phyloP scores from a whole-genome alignment of 2,888 invertebrate species.

The Macaria notata region DNA sequence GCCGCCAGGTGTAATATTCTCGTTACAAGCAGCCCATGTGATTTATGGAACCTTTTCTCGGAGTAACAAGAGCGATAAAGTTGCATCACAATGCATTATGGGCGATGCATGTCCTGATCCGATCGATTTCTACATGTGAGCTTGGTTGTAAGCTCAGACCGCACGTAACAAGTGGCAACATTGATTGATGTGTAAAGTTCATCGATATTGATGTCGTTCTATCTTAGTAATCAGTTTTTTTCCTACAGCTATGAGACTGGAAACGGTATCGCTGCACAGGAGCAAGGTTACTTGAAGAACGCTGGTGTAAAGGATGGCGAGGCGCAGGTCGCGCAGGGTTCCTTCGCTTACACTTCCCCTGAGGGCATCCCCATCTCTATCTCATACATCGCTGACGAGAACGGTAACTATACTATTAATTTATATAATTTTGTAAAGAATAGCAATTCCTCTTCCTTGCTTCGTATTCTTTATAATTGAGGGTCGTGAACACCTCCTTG shows the following conservation, averaged over 20 bases:
- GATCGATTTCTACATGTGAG: neutral
- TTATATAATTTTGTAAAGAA: too few species aligned
- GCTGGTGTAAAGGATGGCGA: slow-evolving; percentile 85
- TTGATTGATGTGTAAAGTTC: slow-evolving; percentile 32
- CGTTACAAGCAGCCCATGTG: slow-evolving; percentile 37
- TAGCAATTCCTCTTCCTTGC: too few species aligned
- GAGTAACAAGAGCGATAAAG: slow-evolving; percentile 28
- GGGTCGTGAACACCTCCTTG: too few species aligned
- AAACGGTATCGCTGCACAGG: slow-evolving; percentile 87
- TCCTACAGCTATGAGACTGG: slow-evolving; percentile 86
- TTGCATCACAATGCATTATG: slow-evolving; percentile 25
- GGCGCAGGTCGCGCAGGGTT: slow-evolving; percentile 86
- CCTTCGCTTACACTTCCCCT: slow-evolving; percentile 87
- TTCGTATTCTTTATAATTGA: too few species aligned
- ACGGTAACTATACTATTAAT: slow-evolving; percentile 66
- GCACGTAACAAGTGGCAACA: slow-evolving; percentile 10
- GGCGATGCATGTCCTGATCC: slow-evolving; percentile 3
- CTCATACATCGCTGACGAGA: slow-evolving; percentile 87
- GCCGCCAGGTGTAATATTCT: slow-evolving; percentile 40
- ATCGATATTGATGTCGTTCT: slow-evolving; percentile 15
- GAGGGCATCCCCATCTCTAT: slow-evolving; percentile 85
- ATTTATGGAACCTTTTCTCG: slow-evolving; percentile 44
- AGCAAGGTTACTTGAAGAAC: slow-evolving; percentile 87
- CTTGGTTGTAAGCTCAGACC: slow-evolving; percentile 2
- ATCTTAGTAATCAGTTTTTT: slow-evolving; percentile 25